Conservation (phyloP, 2,888 invertebrate species). For the Tenthredo distinguenda region DNA sequence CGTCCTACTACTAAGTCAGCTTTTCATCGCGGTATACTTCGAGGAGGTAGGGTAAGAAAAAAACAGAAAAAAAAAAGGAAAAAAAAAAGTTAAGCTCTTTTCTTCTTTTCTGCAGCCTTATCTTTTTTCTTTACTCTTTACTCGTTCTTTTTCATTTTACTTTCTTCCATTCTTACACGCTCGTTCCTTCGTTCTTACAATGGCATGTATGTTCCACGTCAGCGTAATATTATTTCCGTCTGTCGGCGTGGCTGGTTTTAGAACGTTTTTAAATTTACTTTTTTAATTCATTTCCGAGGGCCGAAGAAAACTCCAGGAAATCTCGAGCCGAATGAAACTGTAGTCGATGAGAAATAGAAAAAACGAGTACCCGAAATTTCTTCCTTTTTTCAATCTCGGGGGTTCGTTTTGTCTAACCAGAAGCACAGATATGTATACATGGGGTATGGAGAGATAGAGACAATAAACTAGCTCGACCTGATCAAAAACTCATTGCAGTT, state of each 20-base stretch:
- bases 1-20: conserved; percentile 14
- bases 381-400: neutral
- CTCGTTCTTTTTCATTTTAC: conserved; percentile 26
- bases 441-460: neutral
- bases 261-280: neutral
- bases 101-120: neutral
- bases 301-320: neutral
- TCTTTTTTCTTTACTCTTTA: neutral
- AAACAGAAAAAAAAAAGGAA: neutral
- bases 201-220: conserved; percentile 21
- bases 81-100: conserved; percentile 20
- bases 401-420: neutral
- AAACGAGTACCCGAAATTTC: neutral
- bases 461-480: conserved; percentile 32
- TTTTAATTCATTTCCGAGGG: neutral
- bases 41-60: conserved; percentile 10
- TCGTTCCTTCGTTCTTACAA: neutral
- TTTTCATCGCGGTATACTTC: conserved; percentile 37
- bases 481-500: conserved; percentile 47
- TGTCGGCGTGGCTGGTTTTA: neutral
- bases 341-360: neutral
- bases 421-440: neutral
- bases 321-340: neutral
- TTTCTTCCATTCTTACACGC: conserved; percentile 10
- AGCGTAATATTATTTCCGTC: neutral